phyloP scores from a whole-genome alignment of 53 echinoderm and acorn worm genomes.

The Paracentrotus lividus region DNA sequence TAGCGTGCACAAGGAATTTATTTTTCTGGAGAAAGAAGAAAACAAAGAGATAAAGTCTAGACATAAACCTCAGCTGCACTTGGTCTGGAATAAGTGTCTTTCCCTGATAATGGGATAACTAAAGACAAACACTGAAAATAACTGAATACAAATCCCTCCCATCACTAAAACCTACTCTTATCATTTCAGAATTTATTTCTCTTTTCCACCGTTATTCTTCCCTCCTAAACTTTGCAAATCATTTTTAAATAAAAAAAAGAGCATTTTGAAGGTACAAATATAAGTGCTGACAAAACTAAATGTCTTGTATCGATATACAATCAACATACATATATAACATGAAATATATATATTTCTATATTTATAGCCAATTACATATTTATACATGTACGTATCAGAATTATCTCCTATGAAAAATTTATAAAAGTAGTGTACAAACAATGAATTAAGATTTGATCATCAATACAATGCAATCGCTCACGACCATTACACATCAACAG shows the following conservation, averaged over 20 bases:
- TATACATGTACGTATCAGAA: constrained; percentile 71
- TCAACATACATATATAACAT: constrained; percentile 55
- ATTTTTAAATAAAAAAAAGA: constrained; percentile 69
- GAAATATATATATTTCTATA: constrained; percentile 72
- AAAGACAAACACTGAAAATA: constrained; percentile 61
- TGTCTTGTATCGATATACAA: constrained; percentile 27
- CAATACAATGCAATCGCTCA: constrained; percentile 40
- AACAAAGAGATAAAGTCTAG: constrained; percentile 62
- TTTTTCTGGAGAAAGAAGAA: constrained; percentile 50
- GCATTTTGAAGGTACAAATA: constrained; percentile 59
- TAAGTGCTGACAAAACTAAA: constrained; percentile 59
- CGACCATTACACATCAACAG: constrained; percentile 49
- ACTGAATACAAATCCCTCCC: constrained; percentile 65
- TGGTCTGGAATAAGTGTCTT: constrained; percentile 68
- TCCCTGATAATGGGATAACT: constrained; percentile 60
- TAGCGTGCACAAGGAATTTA: constrained; percentile 36
- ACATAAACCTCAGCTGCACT: constrained; percentile 73
- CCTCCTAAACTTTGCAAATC: constrained; percentile 34
- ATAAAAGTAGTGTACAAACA: constrained; percentile 70
- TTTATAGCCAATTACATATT: constrained; percentile 73
- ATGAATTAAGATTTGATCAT: constrained; percentile 64
- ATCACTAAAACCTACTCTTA: not conserved
- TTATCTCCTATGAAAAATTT: constrained; percentile 44
- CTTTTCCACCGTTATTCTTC: not conserved
- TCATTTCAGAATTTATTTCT: constrained; percentile 58